Conservation (phyloP, 1,140 invertebrate genomes). For the Diploscapter pachys region DNA sequence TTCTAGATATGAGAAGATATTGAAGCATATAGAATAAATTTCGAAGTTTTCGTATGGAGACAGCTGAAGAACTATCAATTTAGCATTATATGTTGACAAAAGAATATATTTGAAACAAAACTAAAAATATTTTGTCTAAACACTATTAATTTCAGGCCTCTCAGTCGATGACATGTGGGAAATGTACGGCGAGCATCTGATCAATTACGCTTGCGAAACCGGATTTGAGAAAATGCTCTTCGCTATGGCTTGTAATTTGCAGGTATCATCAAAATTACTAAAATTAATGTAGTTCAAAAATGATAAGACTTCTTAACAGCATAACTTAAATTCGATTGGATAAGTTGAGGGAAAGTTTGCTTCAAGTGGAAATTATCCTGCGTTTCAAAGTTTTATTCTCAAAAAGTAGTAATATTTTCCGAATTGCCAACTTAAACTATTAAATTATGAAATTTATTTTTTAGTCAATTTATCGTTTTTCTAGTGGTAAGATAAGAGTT, state of each 20-base stretch:
- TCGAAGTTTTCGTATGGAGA: no score
- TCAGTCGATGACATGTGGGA: conserved; percentile 39
- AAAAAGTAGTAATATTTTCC: no score
- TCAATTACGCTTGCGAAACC: conserved; percentile 37
- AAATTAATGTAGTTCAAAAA: conserved; percentile 5
- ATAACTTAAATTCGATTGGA: no score
- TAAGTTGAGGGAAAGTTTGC: no score
- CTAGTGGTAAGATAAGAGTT: no score
- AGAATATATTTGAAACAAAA: neutral
- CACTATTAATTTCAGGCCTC: conserved; percentile 22
- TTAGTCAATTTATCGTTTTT: no score
- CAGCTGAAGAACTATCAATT: neutral
- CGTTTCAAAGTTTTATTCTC: no score
- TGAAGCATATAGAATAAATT: no score
- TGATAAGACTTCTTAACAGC: neutral
- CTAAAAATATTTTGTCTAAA: neutral
- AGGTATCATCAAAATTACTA: conserved; percentile 18
- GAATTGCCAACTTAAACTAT: no score
- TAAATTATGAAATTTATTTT: no score
- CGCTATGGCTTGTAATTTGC: conserved; percentile 35
- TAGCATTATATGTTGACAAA: neutral
- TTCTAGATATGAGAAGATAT: no score
- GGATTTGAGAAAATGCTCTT: conserved; percentile 38
- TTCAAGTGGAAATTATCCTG: no score
- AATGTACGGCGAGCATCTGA: conserved; percentile 37